A percentile compares a stretch with the other conserved stretches of the same genome.
Evolutionary conservation across 2,113 vertebrate species (phyloP).

Genomic region (Octodon degus): DNA sequence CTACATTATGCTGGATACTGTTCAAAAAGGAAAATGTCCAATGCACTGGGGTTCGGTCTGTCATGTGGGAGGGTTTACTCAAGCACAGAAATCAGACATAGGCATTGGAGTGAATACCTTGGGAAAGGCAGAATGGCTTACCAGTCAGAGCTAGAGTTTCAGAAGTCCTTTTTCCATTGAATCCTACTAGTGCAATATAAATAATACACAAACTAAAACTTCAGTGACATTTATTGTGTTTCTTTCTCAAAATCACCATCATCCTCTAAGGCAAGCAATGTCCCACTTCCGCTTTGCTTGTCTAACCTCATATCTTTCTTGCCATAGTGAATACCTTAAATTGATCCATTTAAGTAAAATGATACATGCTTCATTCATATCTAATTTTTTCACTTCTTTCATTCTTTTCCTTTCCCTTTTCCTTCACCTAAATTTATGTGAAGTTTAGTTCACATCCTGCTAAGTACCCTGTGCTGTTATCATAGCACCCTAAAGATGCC

Average conservation of each 20-base stretch:
- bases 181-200: slow-evolving; percentile 39
- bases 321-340: neutral
- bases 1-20: slow-evolving; percentile 66
- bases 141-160: slow-evolving; percentile 55
- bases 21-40: slow-evolving; percentile 83
- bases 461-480: neutral
- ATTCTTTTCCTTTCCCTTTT: neutral
- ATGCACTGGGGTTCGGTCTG: slow-evolving; percentile 70
- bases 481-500: neutral
- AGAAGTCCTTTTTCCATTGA: slow-evolving; percentile 51
- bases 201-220: neutral
- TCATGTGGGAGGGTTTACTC: slow-evolving; percentile 81
- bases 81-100: slow-evolving; percentile 81
- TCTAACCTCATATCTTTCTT: neutral
- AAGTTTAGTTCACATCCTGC: neutral
- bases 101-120: slow-evolving; percentile 64
- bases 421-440: neutral
- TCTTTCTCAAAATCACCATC: neutral
- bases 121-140: slow-evolving; percentile 66
- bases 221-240: slow-evolving; percentile 8
- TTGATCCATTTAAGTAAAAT: neutral
- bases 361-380: neutral
- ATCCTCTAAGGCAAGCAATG: neutral
- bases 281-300: neutral
- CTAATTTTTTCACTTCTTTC: neutral